These are phyloP conservation scores for Falco novaeseelandiae DNA, from an alignment of 2,797 vertebrate genomes.

Conservation along the genomic window DNA sequence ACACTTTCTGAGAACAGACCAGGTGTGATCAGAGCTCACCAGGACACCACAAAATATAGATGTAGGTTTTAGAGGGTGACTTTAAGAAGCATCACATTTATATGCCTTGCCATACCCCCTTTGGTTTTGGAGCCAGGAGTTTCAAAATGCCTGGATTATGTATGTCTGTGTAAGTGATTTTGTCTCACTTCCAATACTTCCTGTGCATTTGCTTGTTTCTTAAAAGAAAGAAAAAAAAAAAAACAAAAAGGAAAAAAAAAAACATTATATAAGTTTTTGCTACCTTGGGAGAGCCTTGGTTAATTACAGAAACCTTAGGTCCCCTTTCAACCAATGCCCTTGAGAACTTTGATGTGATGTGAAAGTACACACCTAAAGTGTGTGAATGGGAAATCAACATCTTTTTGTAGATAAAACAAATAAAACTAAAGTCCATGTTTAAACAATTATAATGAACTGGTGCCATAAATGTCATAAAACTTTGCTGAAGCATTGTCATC, in stretches of 20 bases:
- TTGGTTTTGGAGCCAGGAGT: neutral
- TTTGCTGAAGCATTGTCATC: neutral
- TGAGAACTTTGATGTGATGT: slow-evolving; percentile 28
- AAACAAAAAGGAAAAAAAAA: rapidly evolving
- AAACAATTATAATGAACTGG: slow-evolving; percentile 26
- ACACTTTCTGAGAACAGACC: neutral
- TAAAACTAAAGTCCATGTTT: slow-evolving; percentile 43
- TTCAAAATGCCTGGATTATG: neutral
- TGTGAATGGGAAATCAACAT: slow-evolving; percentile 53
- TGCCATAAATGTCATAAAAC: neutral
- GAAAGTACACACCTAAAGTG: slow-evolving; percentile 45
- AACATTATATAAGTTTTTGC: neutral
- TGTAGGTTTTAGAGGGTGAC: neutral
- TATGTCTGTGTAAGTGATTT: neutral
- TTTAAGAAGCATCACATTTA: neutral
- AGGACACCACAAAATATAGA: neutral
- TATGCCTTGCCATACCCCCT: neutral
- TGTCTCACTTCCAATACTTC: neutral
- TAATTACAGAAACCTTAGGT: neutral
- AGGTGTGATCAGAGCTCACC: neutral
- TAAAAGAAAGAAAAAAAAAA: neutral
- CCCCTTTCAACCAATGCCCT: neutral
- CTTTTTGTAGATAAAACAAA: slow-evolving; percentile 54
- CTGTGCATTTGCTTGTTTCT: neutral
- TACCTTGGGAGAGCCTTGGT: neutral